These are phyloP conservation scores for Anolis sagrei DNA, from an alignment of 2,113 vertebrate species.

Conservation along the genomic window DNA sequence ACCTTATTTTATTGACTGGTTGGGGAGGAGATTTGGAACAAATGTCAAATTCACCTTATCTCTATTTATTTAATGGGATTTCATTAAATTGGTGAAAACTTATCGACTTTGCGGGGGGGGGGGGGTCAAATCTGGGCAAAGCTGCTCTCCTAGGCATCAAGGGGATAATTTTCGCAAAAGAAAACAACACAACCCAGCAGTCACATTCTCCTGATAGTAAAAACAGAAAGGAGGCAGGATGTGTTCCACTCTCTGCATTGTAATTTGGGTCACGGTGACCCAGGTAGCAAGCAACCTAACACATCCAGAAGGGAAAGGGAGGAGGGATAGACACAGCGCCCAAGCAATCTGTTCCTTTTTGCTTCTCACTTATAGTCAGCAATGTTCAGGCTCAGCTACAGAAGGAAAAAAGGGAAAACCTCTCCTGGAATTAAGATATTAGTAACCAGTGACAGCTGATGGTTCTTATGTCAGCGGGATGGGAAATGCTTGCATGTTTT, in stretches of 20 bases:
- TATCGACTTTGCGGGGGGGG: background rate
- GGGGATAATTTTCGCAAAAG: background rate
- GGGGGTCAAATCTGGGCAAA: background rate
- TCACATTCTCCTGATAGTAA: background rate
- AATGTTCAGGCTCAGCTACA: background rate
- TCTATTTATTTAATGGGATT: background rate
- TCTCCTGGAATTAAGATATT: background rate
- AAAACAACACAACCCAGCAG: background rate
- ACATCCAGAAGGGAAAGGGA: background rate
- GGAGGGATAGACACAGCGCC: background rate
- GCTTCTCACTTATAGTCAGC: too few species aligned
- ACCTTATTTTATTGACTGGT: background rate
- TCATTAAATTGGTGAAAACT: background rate
- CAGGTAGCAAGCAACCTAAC: constrained; percentile 13
- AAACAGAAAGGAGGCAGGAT: background rate
- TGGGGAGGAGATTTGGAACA: background rate
- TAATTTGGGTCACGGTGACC: constrained; percentile 14
- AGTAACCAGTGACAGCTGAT: too few species aligned
- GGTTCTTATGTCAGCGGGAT: too few species aligned
- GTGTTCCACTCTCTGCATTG: background rate
- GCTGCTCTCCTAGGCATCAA: background rate
- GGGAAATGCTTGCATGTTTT: too few species aligned
- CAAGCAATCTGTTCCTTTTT: background rate
- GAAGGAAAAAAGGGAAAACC: background rate
- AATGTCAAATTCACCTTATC: background rate